Conservation (phyloP, 2,888 invertebrate genomes). For the Coelinius sp. region DNA sequence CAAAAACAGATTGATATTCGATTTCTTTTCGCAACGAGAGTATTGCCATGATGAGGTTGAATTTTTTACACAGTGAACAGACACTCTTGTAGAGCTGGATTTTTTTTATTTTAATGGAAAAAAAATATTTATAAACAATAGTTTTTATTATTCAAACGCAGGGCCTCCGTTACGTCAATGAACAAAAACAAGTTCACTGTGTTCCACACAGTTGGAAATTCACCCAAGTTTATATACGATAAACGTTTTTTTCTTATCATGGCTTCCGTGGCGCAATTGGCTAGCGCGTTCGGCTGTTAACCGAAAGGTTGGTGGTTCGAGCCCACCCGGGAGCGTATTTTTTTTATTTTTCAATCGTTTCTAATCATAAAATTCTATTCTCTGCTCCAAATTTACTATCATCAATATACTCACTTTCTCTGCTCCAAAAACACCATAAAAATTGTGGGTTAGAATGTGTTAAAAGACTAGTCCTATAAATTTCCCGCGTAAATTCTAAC, state of each 20-base stretch:
- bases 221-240: background rate
- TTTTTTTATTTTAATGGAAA: no score
- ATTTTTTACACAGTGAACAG: no score
- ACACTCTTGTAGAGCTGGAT: no score
- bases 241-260: background rate
- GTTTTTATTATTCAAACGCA: no score
- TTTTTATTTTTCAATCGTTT: constrained; percentile 60
- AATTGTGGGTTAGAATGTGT: background rate
- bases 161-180: no score
- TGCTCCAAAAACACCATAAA: background rate
- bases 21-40: no score
- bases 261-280: constrained; percentile 24
- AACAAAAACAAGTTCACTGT: no score
- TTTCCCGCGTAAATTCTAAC: background rate
- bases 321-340: constrained; percentile 91
- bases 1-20: no score
- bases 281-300: constrained; percentile 98
- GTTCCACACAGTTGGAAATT: background rate
- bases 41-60: no score
- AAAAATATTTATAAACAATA: no score
- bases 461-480: background rate
- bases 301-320: constrained; percentile 99
- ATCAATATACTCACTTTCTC: no score
- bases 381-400: background rate
- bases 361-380: background rate